phyloP scores from a whole-genome alignment of 2,113 vertebrate genomes.

The Heterocephalus glaber region DNA sequence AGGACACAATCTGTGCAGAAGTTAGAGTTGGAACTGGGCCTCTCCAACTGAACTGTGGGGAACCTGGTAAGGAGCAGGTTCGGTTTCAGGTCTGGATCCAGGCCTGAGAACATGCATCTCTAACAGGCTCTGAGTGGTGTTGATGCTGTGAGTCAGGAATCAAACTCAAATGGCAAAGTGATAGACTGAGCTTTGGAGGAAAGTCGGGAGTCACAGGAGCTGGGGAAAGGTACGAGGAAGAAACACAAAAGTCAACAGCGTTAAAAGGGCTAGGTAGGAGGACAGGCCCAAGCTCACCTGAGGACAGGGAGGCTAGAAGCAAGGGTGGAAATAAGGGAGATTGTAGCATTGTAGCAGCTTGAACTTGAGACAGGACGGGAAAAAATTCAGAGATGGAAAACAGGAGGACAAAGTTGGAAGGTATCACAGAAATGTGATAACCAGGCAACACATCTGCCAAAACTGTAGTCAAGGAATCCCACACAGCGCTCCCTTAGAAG shows the following conservation, averaged over 20 bases:
- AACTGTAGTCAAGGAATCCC: neutral
- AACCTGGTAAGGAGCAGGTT: neutral
- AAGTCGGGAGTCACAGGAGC: neutral
- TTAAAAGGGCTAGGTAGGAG: neutral
- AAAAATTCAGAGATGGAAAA: neutral
- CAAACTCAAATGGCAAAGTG: neutral
- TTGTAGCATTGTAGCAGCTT: neutral
- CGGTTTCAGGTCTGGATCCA: rapidly evolving
- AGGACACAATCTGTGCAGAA: neutral
- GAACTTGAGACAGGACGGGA: neutral
- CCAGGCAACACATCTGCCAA: neutral
- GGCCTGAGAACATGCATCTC: neutral
- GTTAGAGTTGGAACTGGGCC: neutral
- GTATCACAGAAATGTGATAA: conserved; percentile 22
- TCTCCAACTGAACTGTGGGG: neutral
- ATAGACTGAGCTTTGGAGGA: neutral
- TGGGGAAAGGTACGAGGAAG: neutral
- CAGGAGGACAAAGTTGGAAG: neutral
- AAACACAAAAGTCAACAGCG: too few relatives aligned
- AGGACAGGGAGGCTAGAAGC: neutral
- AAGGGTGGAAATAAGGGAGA: neutral
- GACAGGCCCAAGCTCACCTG: neutral
- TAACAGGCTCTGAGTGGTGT: neutral
- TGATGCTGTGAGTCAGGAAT: neutral
- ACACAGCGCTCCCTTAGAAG: neutral